Conservation (phyloP, 2,888 invertebrate genomes). For the Cephus runcator region DNA sequence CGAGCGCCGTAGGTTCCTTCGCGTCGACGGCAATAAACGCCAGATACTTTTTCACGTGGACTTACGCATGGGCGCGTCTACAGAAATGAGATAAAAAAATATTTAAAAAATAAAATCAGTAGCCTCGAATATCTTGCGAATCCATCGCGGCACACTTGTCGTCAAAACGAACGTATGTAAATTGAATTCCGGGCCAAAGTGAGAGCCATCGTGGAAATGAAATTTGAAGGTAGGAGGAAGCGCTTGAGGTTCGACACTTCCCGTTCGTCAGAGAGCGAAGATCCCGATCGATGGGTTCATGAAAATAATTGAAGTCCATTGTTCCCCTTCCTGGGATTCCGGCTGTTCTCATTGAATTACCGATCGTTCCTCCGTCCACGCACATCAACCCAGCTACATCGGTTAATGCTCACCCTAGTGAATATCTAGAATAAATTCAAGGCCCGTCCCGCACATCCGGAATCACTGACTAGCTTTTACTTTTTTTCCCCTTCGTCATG, state of each 20-base stretch:
- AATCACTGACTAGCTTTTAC: conserved; percentile 27
- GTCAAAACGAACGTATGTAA: no score
- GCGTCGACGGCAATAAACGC: neutral
- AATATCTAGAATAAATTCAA: conserved; percentile 41
- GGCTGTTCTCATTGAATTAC: conserved; percentile 19
- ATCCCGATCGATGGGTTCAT: neutral
- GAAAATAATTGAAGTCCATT: neutral
- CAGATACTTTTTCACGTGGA: neutral
- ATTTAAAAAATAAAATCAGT: neutral
- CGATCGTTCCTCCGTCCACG: conserved; percentile 2
- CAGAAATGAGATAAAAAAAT: neutral
- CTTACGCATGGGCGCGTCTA: neutral
- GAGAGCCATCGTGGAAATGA: no score
- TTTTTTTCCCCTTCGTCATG: neutral
- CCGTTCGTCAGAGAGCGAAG: neutral
- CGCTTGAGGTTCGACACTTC: neutral
- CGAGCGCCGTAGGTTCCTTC: conserved; percentile 21
- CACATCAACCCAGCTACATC: neutral
- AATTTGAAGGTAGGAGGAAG: neutral
- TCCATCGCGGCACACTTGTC: no score
- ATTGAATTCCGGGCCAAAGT: no score
- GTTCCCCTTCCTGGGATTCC: neutral
- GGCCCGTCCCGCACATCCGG: conserved; percentile 26
- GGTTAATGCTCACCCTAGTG: conserved; percentile 33
- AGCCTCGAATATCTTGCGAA: no score